These are phyloP conservation scores for Microcebus murinus DNA, from an alignment of 2,113 vertebrate genomes.

Conservation along the genomic window DNA sequence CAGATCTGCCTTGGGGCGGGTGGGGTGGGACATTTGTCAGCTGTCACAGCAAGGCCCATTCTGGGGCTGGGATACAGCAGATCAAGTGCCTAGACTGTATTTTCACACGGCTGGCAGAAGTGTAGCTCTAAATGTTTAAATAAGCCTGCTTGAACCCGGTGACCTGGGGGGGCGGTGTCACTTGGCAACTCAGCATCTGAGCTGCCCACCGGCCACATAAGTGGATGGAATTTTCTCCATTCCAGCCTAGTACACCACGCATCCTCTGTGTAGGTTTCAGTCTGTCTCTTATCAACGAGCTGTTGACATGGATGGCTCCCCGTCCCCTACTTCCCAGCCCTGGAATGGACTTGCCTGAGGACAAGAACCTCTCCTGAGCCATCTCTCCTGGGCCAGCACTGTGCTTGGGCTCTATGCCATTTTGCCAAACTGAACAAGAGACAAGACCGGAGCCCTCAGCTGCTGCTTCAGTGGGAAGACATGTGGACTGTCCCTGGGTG, in stretches of 20 bases:
- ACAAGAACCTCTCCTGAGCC: background rate
- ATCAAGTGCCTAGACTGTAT: background rate
- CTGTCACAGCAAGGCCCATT: background rate
- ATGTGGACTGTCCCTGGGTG: background rate
- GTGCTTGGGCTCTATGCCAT: background rate
- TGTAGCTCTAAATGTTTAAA: background rate
- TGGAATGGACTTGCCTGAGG: too few species aligned
- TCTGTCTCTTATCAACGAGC: background rate
- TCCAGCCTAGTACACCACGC: background rate
- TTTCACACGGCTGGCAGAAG: background rate
- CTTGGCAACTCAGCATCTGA: background rate
- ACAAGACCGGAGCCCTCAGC: accelerated
- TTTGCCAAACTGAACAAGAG: background rate
- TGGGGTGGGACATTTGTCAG: background rate
- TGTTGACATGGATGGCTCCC: background rate
- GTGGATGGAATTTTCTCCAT: background rate
- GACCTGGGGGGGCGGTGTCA: background rate
- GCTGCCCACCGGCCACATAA: background rate
- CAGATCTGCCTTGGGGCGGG: background rate
- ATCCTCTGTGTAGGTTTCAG: background rate
- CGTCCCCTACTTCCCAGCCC: accelerated
- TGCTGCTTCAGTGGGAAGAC: background rate
- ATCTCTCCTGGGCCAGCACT: background rate
- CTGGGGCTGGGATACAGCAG: accelerated
- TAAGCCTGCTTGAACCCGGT: accelerated